Percentiles rank a stretch among this genome's conserved stretches.
Evolutionary conservation across 2,888 invertebrate species (phyloP).

Genomic region (Carabus problematicus): DNA sequence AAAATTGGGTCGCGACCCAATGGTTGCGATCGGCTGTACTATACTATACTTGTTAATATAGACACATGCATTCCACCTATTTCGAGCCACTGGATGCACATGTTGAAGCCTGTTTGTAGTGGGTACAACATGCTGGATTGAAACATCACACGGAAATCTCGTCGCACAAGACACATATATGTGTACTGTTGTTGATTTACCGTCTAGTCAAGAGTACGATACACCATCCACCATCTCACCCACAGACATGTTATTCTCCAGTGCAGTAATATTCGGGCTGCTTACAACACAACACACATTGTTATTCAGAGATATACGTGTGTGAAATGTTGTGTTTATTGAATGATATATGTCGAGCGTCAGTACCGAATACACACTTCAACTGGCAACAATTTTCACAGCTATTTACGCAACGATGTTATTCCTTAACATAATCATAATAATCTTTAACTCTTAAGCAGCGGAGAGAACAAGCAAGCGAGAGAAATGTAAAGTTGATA

Average conservation of each 20-base stretch:
- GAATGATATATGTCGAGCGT: constrained; percentile 32
- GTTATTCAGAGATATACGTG: constrained; percentile 19
- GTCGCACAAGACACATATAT: constrained; percentile 5
- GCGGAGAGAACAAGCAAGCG: too few relatives aligned
- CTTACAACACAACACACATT: constrained; percentile 28
- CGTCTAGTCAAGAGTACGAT: constrained; percentile 24
- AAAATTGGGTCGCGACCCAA: too few relatives aligned
- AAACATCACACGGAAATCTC: constrained; percentile 23
- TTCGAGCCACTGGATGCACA: constrained; percentile 23
- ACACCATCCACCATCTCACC: not conserved
- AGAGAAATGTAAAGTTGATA: too few relatives aligned
- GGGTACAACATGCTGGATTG: constrained; percentile 9
- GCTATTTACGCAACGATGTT: too few relatives aligned
- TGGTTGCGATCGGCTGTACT: too few relatives aligned
- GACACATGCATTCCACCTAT: not conserved
- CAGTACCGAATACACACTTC: not conserved
- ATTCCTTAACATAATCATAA: too few relatives aligned
- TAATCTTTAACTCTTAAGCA: too few relatives aligned
- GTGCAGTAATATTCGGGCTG: not conserved
- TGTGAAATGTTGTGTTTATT: constrained; percentile 19
- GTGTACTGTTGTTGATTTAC: constrained; percentile 34
- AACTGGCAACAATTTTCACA: too few relatives aligned
- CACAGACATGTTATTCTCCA: too few relatives aligned
- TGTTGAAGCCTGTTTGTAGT: constrained; percentile 1
- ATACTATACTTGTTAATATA: too few relatives aligned